Base-by-base conservation (phyloP, 2,888 invertebrate species). In the Pandemis cinnamomeana region DNA sequence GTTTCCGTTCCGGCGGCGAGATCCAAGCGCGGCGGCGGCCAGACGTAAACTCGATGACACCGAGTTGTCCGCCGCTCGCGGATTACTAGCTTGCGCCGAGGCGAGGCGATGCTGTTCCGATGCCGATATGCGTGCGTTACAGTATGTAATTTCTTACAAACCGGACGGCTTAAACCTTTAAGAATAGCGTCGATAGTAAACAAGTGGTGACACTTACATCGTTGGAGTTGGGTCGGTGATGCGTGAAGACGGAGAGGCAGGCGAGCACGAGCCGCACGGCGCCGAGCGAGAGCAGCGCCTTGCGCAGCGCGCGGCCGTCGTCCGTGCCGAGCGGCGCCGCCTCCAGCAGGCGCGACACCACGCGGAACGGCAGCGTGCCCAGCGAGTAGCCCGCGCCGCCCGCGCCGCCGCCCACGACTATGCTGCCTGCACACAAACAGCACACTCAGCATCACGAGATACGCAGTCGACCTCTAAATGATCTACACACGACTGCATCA, bases 211-310 rank as follows among this genome's bases (percentile, higher is more conserved):
- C 72, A 78, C 77, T 81, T 84, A 71, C 91, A 80, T 81, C 95
- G 80, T 77, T 91, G 83, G 87, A 91, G 67, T 93, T 91, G 71
- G 96, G 96, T 0, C 95, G 95, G 84, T 97, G 97, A 87, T 97
- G 97, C 7, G 98, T 98, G 87, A 99, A 98, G 55, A 98, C 97
- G 1, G 98, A 97, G 71, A 99, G 95, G 84, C 98, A 98, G 70
- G 97, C 97, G 58, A 99, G 95, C 80, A 99, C 95, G 70, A 99
- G 95, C 80, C 98, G 96, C 81, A 98, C 96, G 51, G 97, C 98
- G 41, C 98, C 98, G 51, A 97, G 96, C 81, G 97, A 96, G 79
- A 98, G 96, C 80, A 98, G 96, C 85, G 97, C 96, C 15, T 96
- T 94, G 8, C 98, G 95, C 79, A 99, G 89, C 75, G 97, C 87